Conservation (phyloP, 1,140 invertebrate genomes). For the Brachionus rotundiformis region DNA sequence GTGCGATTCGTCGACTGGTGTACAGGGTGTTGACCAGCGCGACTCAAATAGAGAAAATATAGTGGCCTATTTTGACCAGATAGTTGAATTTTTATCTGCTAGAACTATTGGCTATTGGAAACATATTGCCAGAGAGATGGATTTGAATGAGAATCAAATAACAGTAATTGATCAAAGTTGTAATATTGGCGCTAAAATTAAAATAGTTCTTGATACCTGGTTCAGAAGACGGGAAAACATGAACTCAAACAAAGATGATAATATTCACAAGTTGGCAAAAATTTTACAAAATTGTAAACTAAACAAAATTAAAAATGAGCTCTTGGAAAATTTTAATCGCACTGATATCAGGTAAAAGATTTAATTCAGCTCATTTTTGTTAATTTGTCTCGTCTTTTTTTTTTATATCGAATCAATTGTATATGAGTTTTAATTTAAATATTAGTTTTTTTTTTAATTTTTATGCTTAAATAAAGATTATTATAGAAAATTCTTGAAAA, state of each 20-base stretch:
- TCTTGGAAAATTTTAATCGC: neutral
- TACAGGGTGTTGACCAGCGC: neutral
- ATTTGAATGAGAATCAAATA: constrained; percentile 47
- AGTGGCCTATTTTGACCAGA: neutral
- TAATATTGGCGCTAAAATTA: neutral
- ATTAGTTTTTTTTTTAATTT: neutral
- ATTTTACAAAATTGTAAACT: constrained; percentile 17
- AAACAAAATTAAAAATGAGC: constrained; percentile 32
- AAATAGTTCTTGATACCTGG: constrained; percentile 15
- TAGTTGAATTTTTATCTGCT: neutral
- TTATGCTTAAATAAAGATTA: too few relatives aligned
- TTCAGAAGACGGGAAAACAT: neutral
- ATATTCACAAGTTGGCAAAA: neutral
- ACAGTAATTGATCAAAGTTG: neutral
- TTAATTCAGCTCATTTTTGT: neutral
- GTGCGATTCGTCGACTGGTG: neutral
- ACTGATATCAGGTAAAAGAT: neutral
- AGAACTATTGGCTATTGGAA: constrained; percentile 46
- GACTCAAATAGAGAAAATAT: constrained; percentile 25
- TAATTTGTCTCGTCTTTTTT: neutral
- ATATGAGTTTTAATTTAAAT: too few relatives aligned
- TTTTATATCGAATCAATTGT: too few relatives aligned
- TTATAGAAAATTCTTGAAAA: too few relatives aligned
- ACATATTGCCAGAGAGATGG: constrained; percentile 42
- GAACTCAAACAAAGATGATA: neutral